A percentile compares a stretch with the other conserved stretches of the same genome.
phyloP scores from a whole-genome alignment of 2,797 vertebrate species.

The Myotis myotis region DNA sequence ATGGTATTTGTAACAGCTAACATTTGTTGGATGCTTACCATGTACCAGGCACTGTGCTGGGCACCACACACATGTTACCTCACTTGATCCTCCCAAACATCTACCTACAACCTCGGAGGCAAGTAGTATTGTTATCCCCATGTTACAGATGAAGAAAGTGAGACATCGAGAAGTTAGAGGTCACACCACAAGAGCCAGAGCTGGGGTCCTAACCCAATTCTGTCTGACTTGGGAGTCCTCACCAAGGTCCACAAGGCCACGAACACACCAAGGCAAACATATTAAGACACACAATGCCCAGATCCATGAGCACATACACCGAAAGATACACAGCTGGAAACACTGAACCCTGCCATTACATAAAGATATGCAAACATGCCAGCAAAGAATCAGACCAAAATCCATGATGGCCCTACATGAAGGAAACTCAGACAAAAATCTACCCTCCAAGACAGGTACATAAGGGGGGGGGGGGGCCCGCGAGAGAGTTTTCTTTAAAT shows the following conservation, averaged over 20 bases:
- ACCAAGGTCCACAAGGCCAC: neutral
- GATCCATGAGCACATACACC: neutral
- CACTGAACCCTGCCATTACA: neutral
- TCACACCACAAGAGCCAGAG: neutral
- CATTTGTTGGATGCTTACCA: slow-evolving; percentile 57
- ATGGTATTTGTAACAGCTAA: neutral
- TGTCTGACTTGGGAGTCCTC: slow-evolving; percentile 15
- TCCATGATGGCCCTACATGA: slow-evolving; percentile 31
- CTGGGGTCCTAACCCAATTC: slow-evolving; percentile 9
- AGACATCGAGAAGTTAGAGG: slow-evolving; percentile 43
- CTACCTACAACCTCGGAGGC: slow-evolving; percentile 66
- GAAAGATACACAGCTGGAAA: neutral
- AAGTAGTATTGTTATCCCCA: slow-evolving; percentile 55
- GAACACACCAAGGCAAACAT: neutral
- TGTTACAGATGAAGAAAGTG: slow-evolving; percentile 59
- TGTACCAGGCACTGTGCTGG: slow-evolving; percentile 64
- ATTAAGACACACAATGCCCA: neutral
- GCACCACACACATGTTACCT: slow-evolving; percentile 62
- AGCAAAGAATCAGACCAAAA: slow-evolving; percentile 61
- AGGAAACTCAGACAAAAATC: slow-evolving; percentile 60
- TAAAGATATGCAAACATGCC: slow-evolving; percentile 56
- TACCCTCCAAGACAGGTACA: slow-evolving; percentile 40
- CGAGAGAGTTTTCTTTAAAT: slow-evolving; percentile 52
- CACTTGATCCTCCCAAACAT: slow-evolving; percentile 71
- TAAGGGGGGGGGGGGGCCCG: neutral